Evolutionary conservation across 2,113 vertebrate genomes (phyloP), one percentile per base, ranked within the genome.

Genomic region (Rhinogobius similis): DNA sequence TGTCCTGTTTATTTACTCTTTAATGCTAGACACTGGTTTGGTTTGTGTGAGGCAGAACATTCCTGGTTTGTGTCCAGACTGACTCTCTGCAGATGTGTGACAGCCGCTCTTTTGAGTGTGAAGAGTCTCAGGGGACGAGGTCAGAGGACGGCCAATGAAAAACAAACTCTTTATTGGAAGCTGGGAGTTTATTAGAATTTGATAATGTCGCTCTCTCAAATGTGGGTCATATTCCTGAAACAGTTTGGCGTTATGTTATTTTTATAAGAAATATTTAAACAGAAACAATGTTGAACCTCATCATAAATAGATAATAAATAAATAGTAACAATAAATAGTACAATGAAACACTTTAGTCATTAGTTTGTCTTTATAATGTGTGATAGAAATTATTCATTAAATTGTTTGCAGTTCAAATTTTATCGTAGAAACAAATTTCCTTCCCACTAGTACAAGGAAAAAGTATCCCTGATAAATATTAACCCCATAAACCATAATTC

Each of bases 71-170:
- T 0, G 23, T 59, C 68, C 63, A 73, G 27, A 66, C 61, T 73
- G 44, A 6, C 73, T 67, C 44, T 39, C 2, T 61, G 67, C 75
- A 48, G 79, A 69, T 53, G 80, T 52, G 79, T 86, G 75, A 72
- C 83, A 86, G 85, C 64, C 65, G 72, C 41, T n/a, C n/a, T n/a
- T n/a, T n/a, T n/a, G n/a, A n/a, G n/a, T n/a, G n/a, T 36, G 32
- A 36, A 5, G 32, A 3, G 76, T 50, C 46, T 50, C 63, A 7
- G 26, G 44, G 76, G 63, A 38, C 58, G 36, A 21, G 59, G 43
- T 65, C 71, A 61, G 44, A 67, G n/a, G 32, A 36, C 5, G 32
- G 32, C 9, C 6, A 8, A 68, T 20, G 44, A 32, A n/a, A 23
- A 65, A 67, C 44, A 70, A 62, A 56, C 27, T 18, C 56, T 29